Evolutionary conservation across 2,113 vertebrate species (phyloP), one percentile per base, ranked within the genome.

Genomic region (Sander lucioperca): DNA sequence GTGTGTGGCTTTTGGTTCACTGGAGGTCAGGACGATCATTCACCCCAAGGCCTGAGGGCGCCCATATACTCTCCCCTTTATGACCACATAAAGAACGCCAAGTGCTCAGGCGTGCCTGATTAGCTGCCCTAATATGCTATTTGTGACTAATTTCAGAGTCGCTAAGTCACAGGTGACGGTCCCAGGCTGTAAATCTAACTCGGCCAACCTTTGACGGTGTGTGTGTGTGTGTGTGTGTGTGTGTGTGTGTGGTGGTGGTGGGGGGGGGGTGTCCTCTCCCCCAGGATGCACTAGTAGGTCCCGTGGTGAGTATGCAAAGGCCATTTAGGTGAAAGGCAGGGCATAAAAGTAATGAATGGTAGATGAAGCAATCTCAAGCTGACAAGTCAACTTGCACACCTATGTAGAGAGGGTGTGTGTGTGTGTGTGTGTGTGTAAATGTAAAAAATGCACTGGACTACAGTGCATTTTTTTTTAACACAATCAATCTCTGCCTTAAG

Each of bases 91-190:
- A 97, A 97, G 96, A 96, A 97, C 95, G 94, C 86, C 94, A 95
- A 96, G 96, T 96, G 94, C 96, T 97, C 96, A 97, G 96, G 95
- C 95, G 94, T 96, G 96, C 96, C 96, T 98, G 97, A 98, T 99
- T 97, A 98, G 97, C 95, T 95, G 91, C 94, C 86, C 97, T 99
- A 97, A 99, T 98, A 96, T 97, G 97, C 98, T 97, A 97, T 97
- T 99, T 98, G 97, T 98, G 97, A 97, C 97, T 98, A 98, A 98
- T 98, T 99, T 97, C 96, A 94, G 95, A 96, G 95, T 95, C 83
- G 94, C 95, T 96, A 96, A 96, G 96, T 97, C 96, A 95, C 97
- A 98, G 97, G 97, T 98, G 97, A 97, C 95, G 94, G 96, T 96
- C 96, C 94, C 87, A 80, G 69, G 91, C 93, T 94, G 95, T 98